Evolutionary conservation across 2,797 vertebrate genomes (phyloP).

Genomic region (Typhlichthys eigenmanni): DNA sequence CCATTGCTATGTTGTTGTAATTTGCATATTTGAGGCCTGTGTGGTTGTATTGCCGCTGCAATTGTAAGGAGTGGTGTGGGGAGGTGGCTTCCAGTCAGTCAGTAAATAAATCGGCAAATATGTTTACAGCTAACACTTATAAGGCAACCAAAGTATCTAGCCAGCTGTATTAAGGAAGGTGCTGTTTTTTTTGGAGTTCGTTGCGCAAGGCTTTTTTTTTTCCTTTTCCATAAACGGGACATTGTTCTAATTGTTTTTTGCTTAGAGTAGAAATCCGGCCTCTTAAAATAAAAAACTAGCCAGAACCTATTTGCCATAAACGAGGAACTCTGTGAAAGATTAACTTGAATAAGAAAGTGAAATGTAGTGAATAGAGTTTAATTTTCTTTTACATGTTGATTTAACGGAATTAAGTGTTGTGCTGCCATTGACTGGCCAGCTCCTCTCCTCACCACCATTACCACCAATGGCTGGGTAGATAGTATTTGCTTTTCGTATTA

Average conservation of each 20-base stretch:
- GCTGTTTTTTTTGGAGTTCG: no score
- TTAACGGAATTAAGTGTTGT: constrained; percentile 8
- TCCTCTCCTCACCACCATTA: constrained; percentile 39
- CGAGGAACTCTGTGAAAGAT: no score
- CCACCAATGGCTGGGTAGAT: constrained; percentile 77
- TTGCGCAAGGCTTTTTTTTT: no score
- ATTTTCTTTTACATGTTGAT: constrained; percentile 6
- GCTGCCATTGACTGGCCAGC: constrained; percentile 81
- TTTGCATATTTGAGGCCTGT: constrained; percentile 90
- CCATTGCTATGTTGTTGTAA: constrained; percentile 90
- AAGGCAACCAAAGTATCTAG: no score
- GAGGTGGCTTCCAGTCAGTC: neutral
- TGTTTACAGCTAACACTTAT: no score
- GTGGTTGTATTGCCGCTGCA: constrained; percentile 30
- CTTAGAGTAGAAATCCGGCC: no score
- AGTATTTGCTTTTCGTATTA: constrained; percentile 99
- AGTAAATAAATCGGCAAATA: neutral
- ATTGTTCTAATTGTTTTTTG: no score
- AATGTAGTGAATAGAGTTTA: neutral
- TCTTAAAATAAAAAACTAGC: no score
- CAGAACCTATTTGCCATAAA: no score
- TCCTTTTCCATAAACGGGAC: no score
- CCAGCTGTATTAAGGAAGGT: no score
- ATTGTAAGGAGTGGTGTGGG: neutral
- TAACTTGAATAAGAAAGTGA: no score